phyloP scores from a whole-genome alignment of 2,113 vertebrate species.

The Amazona vittata region DNA sequence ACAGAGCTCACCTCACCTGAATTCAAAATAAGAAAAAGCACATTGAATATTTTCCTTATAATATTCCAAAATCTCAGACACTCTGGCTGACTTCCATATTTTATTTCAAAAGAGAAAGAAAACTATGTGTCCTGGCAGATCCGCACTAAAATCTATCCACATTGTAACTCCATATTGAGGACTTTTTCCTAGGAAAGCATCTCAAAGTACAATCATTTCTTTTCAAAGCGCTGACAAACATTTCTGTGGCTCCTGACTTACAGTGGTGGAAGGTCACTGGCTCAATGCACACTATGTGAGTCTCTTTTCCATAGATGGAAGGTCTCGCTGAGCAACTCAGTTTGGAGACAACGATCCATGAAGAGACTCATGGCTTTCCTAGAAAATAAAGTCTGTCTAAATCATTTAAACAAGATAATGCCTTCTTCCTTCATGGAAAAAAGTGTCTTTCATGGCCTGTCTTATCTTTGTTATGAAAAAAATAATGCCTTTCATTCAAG shows the following conservation, averaged over 20 bases:
- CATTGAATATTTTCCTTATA: background rate
- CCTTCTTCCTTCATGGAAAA: slow-evolving; percentile 9
- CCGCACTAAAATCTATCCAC: background rate
- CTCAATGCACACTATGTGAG: background rate
- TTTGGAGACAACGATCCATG: background rate
- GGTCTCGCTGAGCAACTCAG: background rate
- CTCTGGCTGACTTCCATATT: background rate
- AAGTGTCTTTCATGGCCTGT: slow-evolving; percentile 23
- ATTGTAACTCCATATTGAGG: background rate
- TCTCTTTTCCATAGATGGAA: background rate
- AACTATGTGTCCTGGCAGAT: background rate
- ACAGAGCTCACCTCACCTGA: background rate
- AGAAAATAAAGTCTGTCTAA: slow-evolving; percentile 57
- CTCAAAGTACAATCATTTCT: background rate
- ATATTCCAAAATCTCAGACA: background rate
- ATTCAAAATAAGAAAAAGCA: background rate
- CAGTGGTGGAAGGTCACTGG: background rate
- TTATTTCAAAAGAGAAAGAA: background rate
- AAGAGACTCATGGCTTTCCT: slow-evolving; percentile 8
- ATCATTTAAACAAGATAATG: slow-evolving; percentile 26
- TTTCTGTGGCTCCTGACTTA: slow-evolving; percentile 26
- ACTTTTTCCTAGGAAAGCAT: background rate
- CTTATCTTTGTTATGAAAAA: slow-evolving; percentile 27
- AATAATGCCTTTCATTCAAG: slow-evolving; percentile 2
- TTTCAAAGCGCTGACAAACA: slow-evolving; percentile 4